A percentile compares a stretch with the other conserved stretches of the same genome.
phyloP scores from a whole-genome alignment of 2,113 vertebrate genomes.

The Macquaria australasica region DNA sequence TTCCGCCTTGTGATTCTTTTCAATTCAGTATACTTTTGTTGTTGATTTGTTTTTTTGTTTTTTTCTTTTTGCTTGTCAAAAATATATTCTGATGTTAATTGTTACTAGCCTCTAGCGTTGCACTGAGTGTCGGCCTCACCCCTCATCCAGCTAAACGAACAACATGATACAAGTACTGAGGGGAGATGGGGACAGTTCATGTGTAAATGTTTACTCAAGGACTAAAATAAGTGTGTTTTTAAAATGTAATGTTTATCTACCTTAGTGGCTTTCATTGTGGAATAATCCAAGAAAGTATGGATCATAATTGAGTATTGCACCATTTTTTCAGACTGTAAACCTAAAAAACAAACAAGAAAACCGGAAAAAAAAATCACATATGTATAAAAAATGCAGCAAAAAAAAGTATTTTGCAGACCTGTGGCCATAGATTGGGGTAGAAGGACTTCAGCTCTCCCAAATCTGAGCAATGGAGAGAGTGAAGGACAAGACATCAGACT shows the following conservation, averaged over 20 bases:
- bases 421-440: slow-evolving; percentile 90
- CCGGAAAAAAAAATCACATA: slow-evolving; percentile 74
- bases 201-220: slow-evolving; percentile 99
- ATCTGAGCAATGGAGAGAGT: slow-evolving; percentile 72
- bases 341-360: slow-evolving; percentile 78
- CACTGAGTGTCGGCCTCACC: slow-evolving; percentile 94
- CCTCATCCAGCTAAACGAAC: slow-evolving; percentile 90
- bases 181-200: slow-evolving; percentile 91
- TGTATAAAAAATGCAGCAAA: slow-evolving; percentile 82
- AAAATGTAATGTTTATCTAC: slow-evolving; percentile 95
- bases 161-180: slow-evolving; percentile 86
- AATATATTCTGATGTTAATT: slow-evolving; percentile 83
- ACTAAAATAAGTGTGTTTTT: slow-evolving; percentile 91
- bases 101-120: slow-evolving; percentile 96
- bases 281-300: slow-evolving; percentile 91
- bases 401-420: slow-evolving; percentile 88
- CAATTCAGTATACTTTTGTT: slow-evolving; percentile 77
- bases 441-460: slow-evolving; percentile 78
- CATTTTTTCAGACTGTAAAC: slow-evolving; percentile 88
- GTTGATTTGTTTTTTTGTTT: slow-evolving; percentile 74
- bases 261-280: slow-evolving; percentile 97
- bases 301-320: slow-evolving; percentile 94
- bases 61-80: slow-evolving; percentile 83
- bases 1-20: slow-evolving; percentile 72
- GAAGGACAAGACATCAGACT: slow-evolving; percentile 87